Conservation (phyloP, 2,888 invertebrate genomes). For the Meganola albula region DNA sequence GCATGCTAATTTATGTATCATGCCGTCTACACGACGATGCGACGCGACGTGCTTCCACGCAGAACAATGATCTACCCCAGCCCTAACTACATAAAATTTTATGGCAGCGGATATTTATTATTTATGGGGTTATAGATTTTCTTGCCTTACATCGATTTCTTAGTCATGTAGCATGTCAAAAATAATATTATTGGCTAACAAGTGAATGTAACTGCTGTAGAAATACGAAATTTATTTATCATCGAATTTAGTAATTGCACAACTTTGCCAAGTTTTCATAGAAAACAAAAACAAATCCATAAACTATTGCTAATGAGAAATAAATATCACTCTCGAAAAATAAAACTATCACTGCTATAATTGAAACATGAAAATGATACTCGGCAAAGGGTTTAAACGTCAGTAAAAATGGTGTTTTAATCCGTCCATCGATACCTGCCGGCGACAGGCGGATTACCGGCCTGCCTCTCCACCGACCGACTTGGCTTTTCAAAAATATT, state of each 20-base stretch:
- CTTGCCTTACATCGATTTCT: conserved; percentile 45
- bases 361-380: conserved; percentile 55
- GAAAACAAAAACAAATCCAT: neutral
- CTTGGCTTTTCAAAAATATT: conserved; percentile 40
- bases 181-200: conserved; percentile 14
- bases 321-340: conserved; percentile 23
- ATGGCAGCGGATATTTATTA: conserved; percentile 66
- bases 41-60: conserved; percentile 37
- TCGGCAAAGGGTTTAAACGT: conserved; percentile 51
- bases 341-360: conserved; percentile 37
- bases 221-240: no score
- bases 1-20: conserved; percentile 31
- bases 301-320: conserved; percentile 3
- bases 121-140: conserved; percentile 67
- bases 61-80: conserved; percentile 46
- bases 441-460: conserved; percentile 63
- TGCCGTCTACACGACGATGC: conserved; percentile 31
- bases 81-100: conserved; percentile 65
- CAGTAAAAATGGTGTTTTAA: conserved; percentile 71
- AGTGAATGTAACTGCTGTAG: no score
- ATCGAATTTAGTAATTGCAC: no score
- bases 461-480: conserved; percentile 45
- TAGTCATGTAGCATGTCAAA: conserved; percentile 32
- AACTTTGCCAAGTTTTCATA: neutral
- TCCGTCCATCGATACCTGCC: conserved; percentile 68